These are phyloP conservation scores for Mesocricetus auratus DNA, from an alignment of 2,113 vertebrate genomes.

Conservation along the genomic window DNA sequence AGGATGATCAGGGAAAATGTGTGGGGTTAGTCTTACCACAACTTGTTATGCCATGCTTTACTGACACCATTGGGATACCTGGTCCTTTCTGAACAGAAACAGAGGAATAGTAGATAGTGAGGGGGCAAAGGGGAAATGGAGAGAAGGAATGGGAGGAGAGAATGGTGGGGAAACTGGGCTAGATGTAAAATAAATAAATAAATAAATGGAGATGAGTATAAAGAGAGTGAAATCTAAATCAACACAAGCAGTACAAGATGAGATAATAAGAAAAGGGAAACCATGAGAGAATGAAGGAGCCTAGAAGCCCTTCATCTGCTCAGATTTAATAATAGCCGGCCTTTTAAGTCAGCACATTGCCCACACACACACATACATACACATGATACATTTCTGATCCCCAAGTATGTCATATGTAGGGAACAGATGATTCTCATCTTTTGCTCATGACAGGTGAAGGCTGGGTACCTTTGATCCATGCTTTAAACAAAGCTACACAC, in stretches of 20 bases:
- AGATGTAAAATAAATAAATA: not conserved
- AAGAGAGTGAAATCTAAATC: not conserved
- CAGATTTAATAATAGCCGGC: not conserved
- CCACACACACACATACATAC: not conserved
- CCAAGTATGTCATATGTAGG: not conserved
- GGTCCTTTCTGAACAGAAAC: not conserved
- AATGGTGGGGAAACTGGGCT: not conserved
- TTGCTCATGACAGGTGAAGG: not conserved
- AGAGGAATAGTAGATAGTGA: not conserved
- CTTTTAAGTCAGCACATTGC: not conserved
- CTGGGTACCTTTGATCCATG: not conserved
- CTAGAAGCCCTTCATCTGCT: not conserved
- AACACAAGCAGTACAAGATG: not conserved
- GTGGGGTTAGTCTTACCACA: not conserved
- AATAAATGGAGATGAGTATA: not conserved
- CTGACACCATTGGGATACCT: not conserved
- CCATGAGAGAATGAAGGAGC: not conserved
- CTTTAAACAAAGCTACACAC: not conserved
- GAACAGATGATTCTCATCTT: not conserved
- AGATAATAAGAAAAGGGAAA: not conserved
- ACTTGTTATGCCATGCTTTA: not conserved
- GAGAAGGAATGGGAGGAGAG: not conserved
- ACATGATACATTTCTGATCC: not conserved
- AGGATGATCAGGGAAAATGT: not conserved
- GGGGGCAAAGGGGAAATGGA: no score